phyloP scores from a whole-genome alignment of 2,797 vertebrate species.

The Emys orbicularis region DNA sequence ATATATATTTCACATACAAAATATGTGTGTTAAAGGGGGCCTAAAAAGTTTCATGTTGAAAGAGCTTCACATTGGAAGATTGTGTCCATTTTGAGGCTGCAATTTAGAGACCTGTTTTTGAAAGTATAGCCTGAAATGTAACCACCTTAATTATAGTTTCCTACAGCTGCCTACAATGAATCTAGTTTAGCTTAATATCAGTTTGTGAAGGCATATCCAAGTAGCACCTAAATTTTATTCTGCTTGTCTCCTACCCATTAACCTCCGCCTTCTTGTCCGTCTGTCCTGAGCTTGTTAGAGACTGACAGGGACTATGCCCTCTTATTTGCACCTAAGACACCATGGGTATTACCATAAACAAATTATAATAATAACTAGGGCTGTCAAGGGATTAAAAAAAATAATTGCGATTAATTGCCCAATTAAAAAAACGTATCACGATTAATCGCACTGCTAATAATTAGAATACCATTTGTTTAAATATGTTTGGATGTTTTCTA shows the following conservation, averaged over 20 bases:
- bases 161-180: background rate
- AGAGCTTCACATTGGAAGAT: background rate
- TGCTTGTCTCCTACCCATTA: background rate
- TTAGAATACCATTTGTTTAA: no score
- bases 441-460: no score
- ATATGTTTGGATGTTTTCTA: no score
- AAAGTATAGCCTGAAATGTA: background rate
- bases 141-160: background rate
- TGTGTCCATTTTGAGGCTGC: background rate
- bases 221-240: background rate
- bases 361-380: background rate
- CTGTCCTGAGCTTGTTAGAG: background rate
- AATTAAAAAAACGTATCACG: no score
- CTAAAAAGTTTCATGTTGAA: background rate
- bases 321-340: constrained; percentile 5
- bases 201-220: background rate
- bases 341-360: constrained; percentile 41
- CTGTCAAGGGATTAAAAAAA: no score
- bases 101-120: background rate
- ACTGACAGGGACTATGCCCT: background rate
- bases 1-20: background rate
- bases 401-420: no score
- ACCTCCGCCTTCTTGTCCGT: background rate
- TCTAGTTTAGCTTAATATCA: background rate
- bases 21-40: background rate